Conservation (phyloP, 2,113 vertebrate genomes). For the Pygoscelis adeliae region DNA sequence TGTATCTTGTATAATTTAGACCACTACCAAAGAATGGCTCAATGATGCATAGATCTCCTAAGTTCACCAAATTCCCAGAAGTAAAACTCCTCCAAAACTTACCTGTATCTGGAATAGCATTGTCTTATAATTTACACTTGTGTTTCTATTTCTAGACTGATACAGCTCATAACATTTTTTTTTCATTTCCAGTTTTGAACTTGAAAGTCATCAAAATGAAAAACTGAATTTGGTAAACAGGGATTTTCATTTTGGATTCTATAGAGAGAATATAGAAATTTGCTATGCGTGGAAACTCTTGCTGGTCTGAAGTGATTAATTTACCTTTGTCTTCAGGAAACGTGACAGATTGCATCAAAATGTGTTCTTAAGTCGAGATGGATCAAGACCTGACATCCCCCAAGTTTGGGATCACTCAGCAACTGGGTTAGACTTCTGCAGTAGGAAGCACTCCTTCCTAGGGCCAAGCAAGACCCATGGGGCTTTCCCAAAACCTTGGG, state of each 20-base stretch:
- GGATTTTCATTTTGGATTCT: neutral
- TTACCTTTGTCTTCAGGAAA: neutral
- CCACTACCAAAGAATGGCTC: neutral
- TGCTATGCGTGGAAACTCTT: neutral
- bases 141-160: conserved; percentile 4
- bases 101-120: neutral
- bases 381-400: neutral
- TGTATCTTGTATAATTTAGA: neutral
- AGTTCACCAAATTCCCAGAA: neutral
- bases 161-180: neutral
- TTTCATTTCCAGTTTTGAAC: neutral
- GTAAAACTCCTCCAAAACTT: neutral
- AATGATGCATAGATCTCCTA: neutral
- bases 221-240: neutral
- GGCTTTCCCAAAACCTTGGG: neutral
- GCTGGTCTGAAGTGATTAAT: neutral
- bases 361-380: neutral
- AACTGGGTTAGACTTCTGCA: neutral
- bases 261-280: neutral
- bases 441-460: neutral
- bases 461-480: neutral
- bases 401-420: neutral
- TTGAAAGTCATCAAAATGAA: neutral
- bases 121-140: neutral
- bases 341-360: neutral